Conservation (phyloP, 2,888 invertebrate genomes). For the Isoperla grammatica region DNA sequence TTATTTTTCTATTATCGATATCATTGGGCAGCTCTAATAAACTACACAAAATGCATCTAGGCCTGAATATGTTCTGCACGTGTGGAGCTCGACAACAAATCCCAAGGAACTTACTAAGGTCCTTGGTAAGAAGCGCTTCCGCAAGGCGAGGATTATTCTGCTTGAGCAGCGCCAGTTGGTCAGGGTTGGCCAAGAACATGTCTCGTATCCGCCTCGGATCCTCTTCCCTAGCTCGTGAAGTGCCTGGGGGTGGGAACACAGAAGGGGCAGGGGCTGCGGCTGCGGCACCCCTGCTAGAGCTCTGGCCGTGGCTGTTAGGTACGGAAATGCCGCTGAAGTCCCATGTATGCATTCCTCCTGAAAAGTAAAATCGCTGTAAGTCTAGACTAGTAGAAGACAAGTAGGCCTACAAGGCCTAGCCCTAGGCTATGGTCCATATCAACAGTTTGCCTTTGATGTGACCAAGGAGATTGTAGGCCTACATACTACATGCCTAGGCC, state of each 20-base stretch:
- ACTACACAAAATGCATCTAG: too few species aligned
- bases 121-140: constrained; percentile 82
- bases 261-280: constrained; percentile 8
- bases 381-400: background rate
- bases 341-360: constrained; percentile 52
- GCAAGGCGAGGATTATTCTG: constrained; percentile 91
- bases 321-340: constrained; percentile 86
- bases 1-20: too few species aligned
- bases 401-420: too few species aligned
- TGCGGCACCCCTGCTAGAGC: constrained; percentile 35
- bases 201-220: constrained; percentile 80
- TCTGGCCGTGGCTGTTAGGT: constrained; percentile 47
- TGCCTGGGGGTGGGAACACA: constrained; percentile 23
- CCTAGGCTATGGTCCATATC: too few species aligned
- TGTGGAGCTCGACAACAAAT: too few species aligned
- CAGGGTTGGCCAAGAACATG: constrained; percentile 84
- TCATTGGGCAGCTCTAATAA: too few species aligned
- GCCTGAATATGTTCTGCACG: too few species aligned
- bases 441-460: too few species aligned
- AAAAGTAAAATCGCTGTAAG: constrained; percentile 35
- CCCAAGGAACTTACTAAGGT: constrained; percentile 53
- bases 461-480: too few species aligned
- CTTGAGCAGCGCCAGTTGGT: constrained; percentile 81
- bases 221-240: constrained; percentile 50
- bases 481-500: too few species aligned